A percentile compares a stretch with the other conserved stretches of the same genome.
Evolutionary conservation across 1,140 invertebrate species (phyloP).

Genomic region (Dreissena rostriformis): DNA sequence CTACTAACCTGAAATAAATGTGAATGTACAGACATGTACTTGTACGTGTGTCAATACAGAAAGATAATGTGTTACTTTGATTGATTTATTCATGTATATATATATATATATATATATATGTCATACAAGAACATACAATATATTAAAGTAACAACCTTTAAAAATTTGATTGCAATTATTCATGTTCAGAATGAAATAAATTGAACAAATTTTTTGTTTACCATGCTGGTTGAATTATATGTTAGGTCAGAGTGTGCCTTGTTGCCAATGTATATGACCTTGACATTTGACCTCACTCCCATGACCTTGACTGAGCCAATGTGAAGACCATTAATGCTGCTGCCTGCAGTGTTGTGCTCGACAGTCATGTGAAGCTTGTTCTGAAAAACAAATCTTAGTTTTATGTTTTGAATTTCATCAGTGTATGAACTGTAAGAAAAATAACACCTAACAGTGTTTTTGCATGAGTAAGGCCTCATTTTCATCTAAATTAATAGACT

Average conservation of each 20-base stretch:
- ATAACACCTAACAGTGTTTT: neutral
- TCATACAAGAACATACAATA: too few species aligned
- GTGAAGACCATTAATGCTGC: constrained; percentile 16
- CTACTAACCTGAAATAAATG: too few species aligned
- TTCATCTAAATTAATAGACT: too few species aligned
- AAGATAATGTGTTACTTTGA: too few species aligned
- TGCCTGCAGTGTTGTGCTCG: constrained; percentile 6
- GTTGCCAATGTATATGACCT: constrained; percentile 25
- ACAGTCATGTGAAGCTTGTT: constrained; percentile 37
- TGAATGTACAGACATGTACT: too few species aligned
- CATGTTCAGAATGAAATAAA: neutral
- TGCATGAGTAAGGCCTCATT: too few species aligned
- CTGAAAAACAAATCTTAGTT: constrained; percentile 8
- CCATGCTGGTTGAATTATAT: constrained; percentile 32
- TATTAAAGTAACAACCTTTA: too few species aligned
- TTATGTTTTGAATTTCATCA: too few species aligned
- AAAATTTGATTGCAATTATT: too few species aligned
- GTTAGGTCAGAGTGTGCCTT: constrained; percentile 20
- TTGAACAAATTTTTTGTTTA: neutral
- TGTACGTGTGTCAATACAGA: too few species aligned
- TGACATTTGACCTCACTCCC: constrained; percentile 40
- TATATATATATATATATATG: too few species aligned
- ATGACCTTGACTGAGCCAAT: constrained; percentile 48
- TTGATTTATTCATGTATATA: too few species aligned
- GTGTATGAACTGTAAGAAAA: neutral